These are phyloP conservation scores for Pseudachorutes palmiensis DNA, from an alignment of 1,140 invertebrate species.

Conservation along the genomic window DNA sequence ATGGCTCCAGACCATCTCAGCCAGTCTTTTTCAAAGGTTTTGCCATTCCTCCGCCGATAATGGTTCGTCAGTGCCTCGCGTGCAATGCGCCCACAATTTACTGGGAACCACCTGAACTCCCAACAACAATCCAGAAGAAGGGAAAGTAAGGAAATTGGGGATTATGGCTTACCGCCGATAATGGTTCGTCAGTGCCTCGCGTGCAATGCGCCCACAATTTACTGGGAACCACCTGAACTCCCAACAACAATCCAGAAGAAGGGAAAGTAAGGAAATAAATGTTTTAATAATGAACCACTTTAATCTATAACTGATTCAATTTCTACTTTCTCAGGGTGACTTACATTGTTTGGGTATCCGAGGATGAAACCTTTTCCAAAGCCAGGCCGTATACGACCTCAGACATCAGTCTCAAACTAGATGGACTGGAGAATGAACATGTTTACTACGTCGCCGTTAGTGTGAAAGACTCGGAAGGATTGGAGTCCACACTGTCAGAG, in stretches of 20 bases:
- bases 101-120: slow-evolving; percentile 17
- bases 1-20: slow-evolving; percentile 44
- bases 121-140: slow-evolving; percentile 18
- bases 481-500: slow-evolving; percentile 46
- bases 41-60: slow-evolving; percentile 54
- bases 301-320: slow-evolving; percentile 16
- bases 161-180: too few relatives aligned
- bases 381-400: slow-evolving; percentile 46
- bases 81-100: slow-evolving; percentile 42
- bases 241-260: slow-evolving; percentile 7
- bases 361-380: slow-evolving; percentile 49
- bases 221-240: slow-evolving; percentile 8
- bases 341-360: slow-evolving; percentile 57
- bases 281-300: slow-evolving; percentile 8
- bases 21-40: slow-evolving; percentile 50
- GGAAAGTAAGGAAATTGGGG: slow-evolving; percentile 27
- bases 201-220: slow-evolving; percentile 42
- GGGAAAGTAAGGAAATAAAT: slow-evolving; percentile 36
- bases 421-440: slow-evolving; percentile 43
- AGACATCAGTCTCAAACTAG: slow-evolving; percentile 52
- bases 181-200: slow-evolving; percentile 52
- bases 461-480: slow-evolving; percentile 54
- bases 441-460: slow-evolving; percentile 59
- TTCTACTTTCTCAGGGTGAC: slow-evolving; percentile 45
- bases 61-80: slow-evolving; percentile 51